Evolutionary conservation across 1,140 invertebrate genomes (phyloP).

Genomic region (Drosophila insularis): DNA sequence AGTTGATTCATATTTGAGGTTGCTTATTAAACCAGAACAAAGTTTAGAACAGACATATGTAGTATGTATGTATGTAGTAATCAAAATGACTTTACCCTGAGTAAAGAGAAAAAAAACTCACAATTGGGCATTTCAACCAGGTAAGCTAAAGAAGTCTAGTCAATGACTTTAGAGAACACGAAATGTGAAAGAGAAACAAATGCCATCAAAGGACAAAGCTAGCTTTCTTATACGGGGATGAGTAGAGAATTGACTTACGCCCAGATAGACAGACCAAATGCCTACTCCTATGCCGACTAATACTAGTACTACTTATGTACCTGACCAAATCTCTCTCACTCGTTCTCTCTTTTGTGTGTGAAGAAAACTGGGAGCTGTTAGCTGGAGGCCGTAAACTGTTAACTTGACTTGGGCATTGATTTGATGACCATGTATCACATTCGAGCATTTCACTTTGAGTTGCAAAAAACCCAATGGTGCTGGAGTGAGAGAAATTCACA

Average conservation of each 20-base stretch:
- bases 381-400: neutral
- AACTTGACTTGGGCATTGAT: constrained; percentile 44
- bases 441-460: constrained; percentile 69
- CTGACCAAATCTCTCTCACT: constrained; percentile 59
- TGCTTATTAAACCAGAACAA: no score
- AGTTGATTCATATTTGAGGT: no score
- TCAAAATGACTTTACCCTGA: no score
- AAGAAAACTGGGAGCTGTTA: constrained; percentile 7
- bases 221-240: constrained; percentile 22
- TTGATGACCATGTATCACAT: constrained; percentile 53
- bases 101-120: no score
- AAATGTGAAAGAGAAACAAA: constrained; percentile 14
- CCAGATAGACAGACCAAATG: constrained; percentile 14
- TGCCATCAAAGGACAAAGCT: constrained; percentile 63
- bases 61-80: no score
- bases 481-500: constrained; percentile 44
- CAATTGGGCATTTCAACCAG: constrained; percentile 21
- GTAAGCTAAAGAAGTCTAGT: constrained; percentile 20
- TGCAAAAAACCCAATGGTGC: constrained; percentile 34
- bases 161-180: constrained; percentile 28
- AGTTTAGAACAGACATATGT: no score
- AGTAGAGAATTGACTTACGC: constrained; percentile 4
- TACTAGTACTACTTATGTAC: neutral
- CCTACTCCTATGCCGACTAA: neutral
- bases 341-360: constrained; percentile 28